Evolutionary conservation across 2,888 invertebrate species (phyloP).

Genomic region (Eretmocerus hayati): DNA sequence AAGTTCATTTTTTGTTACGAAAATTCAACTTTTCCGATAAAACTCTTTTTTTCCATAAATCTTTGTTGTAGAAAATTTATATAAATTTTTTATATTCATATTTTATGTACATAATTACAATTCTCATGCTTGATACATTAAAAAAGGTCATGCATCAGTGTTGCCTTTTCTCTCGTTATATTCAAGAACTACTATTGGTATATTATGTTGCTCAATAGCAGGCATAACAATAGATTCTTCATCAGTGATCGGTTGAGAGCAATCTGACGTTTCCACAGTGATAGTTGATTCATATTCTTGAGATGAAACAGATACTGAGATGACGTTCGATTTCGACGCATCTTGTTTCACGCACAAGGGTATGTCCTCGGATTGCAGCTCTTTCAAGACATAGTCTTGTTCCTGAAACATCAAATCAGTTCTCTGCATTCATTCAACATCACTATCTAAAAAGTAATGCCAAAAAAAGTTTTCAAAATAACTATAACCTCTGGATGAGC

Average conservation of each 20-base stretch:
- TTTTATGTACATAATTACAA: constrained; percentile 3
- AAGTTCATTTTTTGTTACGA: too few species aligned
- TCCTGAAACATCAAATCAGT: constrained; percentile 1
- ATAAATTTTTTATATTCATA: constrained; percentile 2
- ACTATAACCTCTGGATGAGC: too few species aligned
- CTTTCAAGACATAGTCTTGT: constrained; percentile 4
- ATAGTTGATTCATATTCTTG: neutral
- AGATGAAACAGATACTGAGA: neutral
- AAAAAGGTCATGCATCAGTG: constrained; percentile 5
- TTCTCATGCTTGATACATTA: neutral
- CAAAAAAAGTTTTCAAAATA: too few species aligned
- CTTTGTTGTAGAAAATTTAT: too few species aligned
- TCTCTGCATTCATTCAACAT: neutral
- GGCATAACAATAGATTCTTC: too few species aligned
- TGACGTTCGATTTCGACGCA: neutral
- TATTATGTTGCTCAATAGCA: too few species aligned
- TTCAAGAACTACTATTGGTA: constrained; percentile 24
- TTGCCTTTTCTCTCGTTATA: constrained; percentile 18
- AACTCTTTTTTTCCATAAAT: too few species aligned
- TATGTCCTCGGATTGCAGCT: constrained; percentile 23
- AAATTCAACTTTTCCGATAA: too few species aligned
- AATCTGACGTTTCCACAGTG: neutral
- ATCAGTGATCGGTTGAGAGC: too few species aligned
- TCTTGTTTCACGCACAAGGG: constrained; percentile 21
- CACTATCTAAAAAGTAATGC: too few species aligned